Percentiles rank a stretch among this genome's conserved stretches.
phyloP scores from a whole-genome alignment of 2,113 vertebrate genomes.

The Bolborhynchus lineola region DNA sequence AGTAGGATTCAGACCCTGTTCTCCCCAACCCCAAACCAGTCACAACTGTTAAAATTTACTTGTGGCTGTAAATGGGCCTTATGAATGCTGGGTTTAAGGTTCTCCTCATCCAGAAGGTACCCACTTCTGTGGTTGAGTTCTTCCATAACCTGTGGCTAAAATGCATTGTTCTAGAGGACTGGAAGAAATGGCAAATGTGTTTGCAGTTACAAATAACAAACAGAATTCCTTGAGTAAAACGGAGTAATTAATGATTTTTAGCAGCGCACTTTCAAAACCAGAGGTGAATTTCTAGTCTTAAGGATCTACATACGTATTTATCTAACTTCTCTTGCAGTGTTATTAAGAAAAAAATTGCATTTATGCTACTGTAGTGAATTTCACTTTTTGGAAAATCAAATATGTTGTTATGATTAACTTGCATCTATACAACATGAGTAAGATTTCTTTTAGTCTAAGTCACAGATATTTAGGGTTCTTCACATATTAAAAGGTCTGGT shows the following conservation, averaged over 20 bases:
- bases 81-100: not conserved
- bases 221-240: not conserved
- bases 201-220: not conserved
- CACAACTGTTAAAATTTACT: not conserved
- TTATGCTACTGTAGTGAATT: not conserved
- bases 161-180: not conserved
- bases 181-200: not conserved
- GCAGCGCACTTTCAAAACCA: not conserved
- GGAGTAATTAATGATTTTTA: not conserved
- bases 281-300: not conserved
- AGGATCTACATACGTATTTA: not conserved
- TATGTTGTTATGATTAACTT: rapidly evolving
- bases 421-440: rapidly evolving
- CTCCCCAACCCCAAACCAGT: not conserved
- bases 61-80: not conserved
- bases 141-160: not conserved
- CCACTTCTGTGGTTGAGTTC: not conserved
- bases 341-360: not conserved
- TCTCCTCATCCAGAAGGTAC: not conserved
- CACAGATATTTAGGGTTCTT: not conserved
- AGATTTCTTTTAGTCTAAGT: not conserved
- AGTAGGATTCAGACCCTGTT: not conserved
- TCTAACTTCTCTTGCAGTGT: not conserved
- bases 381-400: not conserved
- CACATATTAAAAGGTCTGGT: not conserved